Evolutionary conservation across 2,888 invertebrate species (phyloP).

Genomic region (Synergus itoensis): DNA sequence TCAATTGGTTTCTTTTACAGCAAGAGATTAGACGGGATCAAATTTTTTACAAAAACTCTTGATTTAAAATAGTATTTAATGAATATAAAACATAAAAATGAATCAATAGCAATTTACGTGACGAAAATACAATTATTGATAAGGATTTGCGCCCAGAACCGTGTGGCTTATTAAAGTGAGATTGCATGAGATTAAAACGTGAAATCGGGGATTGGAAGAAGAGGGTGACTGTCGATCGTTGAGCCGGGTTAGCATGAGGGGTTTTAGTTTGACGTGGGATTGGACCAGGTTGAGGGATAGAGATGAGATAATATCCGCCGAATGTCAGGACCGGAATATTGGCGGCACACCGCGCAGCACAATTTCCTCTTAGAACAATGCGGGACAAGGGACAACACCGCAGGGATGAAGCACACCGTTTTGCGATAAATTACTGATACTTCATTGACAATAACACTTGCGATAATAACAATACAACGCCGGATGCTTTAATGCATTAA

Average conservation of each 20-base stretch:
- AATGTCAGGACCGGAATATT: conserved; percentile 68
- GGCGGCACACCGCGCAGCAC: conserved; percentile 62
- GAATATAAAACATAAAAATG: too few species aligned
- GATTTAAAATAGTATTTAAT: not conserved
- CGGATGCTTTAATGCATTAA: not conserved
- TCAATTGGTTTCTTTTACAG: too few species aligned
- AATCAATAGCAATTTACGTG: not conserved
- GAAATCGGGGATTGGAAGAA: not conserved
- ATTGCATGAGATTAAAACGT: not conserved
- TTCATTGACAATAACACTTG: conserved; percentile 51
- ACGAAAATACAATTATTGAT: not conserved
- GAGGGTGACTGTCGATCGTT: conserved; percentile 4
- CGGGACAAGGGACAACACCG: conserved; percentile 58
- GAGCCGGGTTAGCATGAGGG: conserved; percentile 21
- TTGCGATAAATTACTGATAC: conserved; percentile 56
- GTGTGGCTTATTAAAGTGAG: not conserved
- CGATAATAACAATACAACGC: conserved; percentile 55
- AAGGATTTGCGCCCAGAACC: not conserved
- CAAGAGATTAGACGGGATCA: too few species aligned
- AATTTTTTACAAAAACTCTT: too few species aligned
- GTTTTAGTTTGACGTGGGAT: conserved; percentile 44
- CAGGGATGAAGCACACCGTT: conserved; percentile 48
- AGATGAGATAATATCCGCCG: conserved; percentile 68
- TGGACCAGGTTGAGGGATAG: conserved; percentile 54
- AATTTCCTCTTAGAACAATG: conserved; percentile 68